phyloP scores from a whole-genome alignment of 1,140 invertebrate species.

The Bombus terrestris region DNA sequence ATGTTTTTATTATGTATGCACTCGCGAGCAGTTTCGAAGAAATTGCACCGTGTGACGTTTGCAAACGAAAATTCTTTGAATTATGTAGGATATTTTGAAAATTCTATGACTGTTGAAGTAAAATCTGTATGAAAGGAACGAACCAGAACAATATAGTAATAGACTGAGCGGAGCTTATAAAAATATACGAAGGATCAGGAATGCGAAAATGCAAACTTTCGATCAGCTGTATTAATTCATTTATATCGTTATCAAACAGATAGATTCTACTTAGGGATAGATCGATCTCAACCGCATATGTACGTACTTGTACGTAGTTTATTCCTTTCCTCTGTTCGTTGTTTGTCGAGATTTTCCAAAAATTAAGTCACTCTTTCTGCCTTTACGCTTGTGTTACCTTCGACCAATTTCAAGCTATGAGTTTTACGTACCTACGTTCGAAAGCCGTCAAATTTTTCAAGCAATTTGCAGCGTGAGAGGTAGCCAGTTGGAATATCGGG shows the following conservation, averaged over 20 bases:
- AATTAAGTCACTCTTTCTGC: too few species aligned
- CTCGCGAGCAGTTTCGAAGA: not conserved
- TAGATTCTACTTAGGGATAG: not conserved
- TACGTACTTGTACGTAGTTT: not conserved
- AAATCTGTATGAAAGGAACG: not conserved
- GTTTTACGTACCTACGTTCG: not conserved
- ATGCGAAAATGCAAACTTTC: not conserved
- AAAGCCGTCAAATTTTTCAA: not conserved
- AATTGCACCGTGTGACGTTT: not conserved
- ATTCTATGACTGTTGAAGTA: not conserved
- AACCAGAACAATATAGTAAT: not conserved
- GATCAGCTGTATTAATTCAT: not conserved
- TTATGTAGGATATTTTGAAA: not conserved
- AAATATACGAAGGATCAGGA: not conserved
- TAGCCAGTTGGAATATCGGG: not conserved
- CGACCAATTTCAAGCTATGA: not conserved
- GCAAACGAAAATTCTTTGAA: not conserved
- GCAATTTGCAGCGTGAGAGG: not conserved
- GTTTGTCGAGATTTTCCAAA: not conserved
- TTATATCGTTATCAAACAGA: not conserved
- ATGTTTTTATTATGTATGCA: not conserved
- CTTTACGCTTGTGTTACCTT: not conserved
- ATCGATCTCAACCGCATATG: too few species aligned
- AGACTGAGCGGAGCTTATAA: too few species aligned
- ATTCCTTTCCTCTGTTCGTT: not conserved